Evolutionary conservation across 2,888 invertebrate genomes (phyloP).

Genomic region (Chromoteleia sp.): DNA sequence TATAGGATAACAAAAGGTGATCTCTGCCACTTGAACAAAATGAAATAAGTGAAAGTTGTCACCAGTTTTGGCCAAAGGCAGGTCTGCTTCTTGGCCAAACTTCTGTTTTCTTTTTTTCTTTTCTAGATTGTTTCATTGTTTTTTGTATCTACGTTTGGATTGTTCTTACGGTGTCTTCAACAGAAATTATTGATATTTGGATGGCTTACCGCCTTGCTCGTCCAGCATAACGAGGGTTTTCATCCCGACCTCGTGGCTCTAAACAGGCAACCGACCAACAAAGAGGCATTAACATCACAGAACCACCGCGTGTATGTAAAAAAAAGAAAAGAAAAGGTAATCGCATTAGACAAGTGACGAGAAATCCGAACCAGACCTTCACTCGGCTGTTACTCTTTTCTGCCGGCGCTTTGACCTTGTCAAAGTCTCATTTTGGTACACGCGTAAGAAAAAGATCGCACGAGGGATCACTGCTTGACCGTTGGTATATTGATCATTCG

Average conservation of each 20-base stretch:
- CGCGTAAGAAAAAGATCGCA: constrained; percentile 10
- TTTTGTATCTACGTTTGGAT: constrained; percentile 42
- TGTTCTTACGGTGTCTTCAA: constrained; percentile 68
- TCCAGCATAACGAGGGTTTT: constrained; percentile 99
- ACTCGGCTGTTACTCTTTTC: too few relatives aligned
- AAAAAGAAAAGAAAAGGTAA: constrained; percentile 59
- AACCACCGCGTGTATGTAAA: constrained; percentile 72
- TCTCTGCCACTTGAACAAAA: constrained; percentile 27
- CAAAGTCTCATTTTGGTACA: constrained; percentile 9
- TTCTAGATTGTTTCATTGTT: constrained; percentile 20
- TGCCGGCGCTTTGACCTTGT: background rate
- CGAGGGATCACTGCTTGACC: background rate
- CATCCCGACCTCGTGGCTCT: constrained; percentile 99
- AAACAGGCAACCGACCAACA: constrained; percentile 88
- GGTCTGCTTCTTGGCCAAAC: background rate
- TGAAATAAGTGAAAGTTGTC: background rate
- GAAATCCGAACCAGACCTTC: constrained; percentile 40
- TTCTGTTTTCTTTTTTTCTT: constrained; percentile 20
- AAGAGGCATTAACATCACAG: constrained; percentile 80
- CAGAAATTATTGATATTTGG: constrained; percentile 77
- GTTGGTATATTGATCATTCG: too few relatives aligned
- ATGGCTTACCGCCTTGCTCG: constrained; percentile 99
- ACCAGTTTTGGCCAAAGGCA: background rate
- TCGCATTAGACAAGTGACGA: constrained; percentile 61
- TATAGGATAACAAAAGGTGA: too few relatives aligned